phyloP scores from a whole-genome alignment of 2,888 invertebrate species.

The Thymelicus lineola region DNA sequence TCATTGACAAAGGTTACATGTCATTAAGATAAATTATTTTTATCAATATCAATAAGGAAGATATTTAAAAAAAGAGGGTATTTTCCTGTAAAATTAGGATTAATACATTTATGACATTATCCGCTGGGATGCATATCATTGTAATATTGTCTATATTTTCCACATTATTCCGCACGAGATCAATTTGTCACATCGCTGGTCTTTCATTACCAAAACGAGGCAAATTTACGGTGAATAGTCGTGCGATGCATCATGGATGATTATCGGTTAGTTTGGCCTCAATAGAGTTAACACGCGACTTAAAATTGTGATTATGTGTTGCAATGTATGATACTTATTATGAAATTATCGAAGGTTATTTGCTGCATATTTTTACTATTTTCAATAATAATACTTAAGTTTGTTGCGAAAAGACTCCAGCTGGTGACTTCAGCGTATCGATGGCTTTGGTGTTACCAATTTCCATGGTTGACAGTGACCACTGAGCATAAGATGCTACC shows the following conservation, averaged over 20 bases:
- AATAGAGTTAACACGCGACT: not conserved
- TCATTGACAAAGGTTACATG: no score
- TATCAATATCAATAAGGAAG: no score
- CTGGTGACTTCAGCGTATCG: no score
- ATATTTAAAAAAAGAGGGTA: no score
- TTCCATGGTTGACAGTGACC: no score
- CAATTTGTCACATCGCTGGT: slow-evolving; percentile 10
- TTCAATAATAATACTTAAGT: not conserved
- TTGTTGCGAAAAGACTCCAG: no score
- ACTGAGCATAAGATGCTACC: no score
- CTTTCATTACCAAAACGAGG: slow-evolving; percentile 10
- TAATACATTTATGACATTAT: no score
- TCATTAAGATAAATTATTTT: no score
- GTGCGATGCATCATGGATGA: not conserved
- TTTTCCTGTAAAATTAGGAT: no score
- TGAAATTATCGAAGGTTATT: not conserved
- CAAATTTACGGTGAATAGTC: slow-evolving; percentile 7
- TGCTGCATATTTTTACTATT: not conserved
- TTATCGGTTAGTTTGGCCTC: slow-evolving; percentile 1
- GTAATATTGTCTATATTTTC: not conserved
- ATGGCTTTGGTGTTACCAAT: no score
- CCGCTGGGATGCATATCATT: not conserved
- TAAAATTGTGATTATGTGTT: not conserved
- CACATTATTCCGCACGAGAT: not conserved
- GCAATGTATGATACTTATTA: not conserved